Base-by-base conservation (phyloP, 2,113 vertebrate genomes). In the Empidonax alnorum region DNA sequence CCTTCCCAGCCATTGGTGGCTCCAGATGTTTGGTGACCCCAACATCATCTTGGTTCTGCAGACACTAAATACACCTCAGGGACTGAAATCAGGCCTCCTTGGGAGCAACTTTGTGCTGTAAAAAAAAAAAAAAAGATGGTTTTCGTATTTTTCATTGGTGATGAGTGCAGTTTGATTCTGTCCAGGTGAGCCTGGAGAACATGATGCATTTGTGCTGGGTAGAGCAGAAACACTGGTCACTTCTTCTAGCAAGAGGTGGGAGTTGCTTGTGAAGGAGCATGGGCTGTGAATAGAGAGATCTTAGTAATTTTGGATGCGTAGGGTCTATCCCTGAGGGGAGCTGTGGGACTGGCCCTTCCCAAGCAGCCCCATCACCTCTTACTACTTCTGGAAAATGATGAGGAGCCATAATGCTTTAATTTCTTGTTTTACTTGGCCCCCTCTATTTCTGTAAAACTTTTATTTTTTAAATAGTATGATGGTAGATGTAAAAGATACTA, bases 221-320 rank as follows among this genome's bases (percentile, higher is more conserved):
- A 18, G 39, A 76, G 49, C 9, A 46, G 37, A 10, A 67, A 44
- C 47, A 33, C 42, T 14, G 24, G 44, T 65, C 0, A 0, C 39
- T 52, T 88, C 31, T 79, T 6, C 58, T 18, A 3, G 24, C 27
- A 53, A 39, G 71, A 73, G 17, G 3, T 14, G 13, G 14, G 39
- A 77, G 24, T 52, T 59, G 7, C 14, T 72, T 61, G 33, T 52
- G 44, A n/a, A 50, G n/a, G 14, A 79, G 4, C 6, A 7, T 2
- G 4, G 61, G 23, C 35, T 55, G 19, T 42, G 13, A 35, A 8
- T 6, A 14, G 24, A 52, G 35, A 78, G 8, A 11, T 50, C 0
- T 1, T 58, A 22, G 14, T 33, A 41, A 56, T 23, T 37, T 0
- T 0, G 2, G 21, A 35, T 22, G 25, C 0, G 0, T n/a, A 35